These are phyloP conservation scores for Limnephilus marmoratus DNA, from an alignment of 2,888 invertebrate genomes.

Conservation along the genomic window DNA sequence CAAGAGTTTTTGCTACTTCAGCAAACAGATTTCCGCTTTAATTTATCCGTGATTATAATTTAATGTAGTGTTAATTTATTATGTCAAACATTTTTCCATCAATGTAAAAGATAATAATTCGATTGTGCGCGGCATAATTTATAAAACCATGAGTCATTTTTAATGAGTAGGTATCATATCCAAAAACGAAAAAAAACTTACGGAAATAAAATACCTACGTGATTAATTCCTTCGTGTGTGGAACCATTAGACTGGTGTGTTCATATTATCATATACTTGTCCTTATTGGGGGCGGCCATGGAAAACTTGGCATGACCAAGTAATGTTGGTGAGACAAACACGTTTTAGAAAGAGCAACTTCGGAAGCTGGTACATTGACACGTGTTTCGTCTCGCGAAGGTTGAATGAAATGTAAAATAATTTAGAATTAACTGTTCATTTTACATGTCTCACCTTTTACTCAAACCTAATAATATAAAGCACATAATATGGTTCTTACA, in stretches of 20 bases:
- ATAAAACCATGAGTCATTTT: neutral
- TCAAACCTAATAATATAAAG: no score
- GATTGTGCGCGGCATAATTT: neutral
- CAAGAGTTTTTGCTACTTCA: no score
- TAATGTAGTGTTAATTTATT: no score
- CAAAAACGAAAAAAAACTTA: neutral
- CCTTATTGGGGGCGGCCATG: neutral
- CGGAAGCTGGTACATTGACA: neutral
- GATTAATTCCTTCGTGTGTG: neutral
- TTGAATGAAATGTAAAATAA: neutral
- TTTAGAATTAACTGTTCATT: neutral
- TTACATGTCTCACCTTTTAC: no score
- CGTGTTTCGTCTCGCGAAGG: neutral
- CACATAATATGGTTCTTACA: no score
- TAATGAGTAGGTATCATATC: neutral
- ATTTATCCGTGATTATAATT: no score
- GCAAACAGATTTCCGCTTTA: no score
- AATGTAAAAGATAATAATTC: neutral
- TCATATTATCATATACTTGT: neutral
- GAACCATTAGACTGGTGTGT: neutral
- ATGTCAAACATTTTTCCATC: no score
- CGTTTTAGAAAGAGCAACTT: neutral
- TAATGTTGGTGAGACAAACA: neutral
- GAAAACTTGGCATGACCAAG: neutral
- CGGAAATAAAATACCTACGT: neutral